phyloP scores from a whole-genome alignment of 2,888 invertebrate species.

The Dinocampus coccinellae region DNA sequence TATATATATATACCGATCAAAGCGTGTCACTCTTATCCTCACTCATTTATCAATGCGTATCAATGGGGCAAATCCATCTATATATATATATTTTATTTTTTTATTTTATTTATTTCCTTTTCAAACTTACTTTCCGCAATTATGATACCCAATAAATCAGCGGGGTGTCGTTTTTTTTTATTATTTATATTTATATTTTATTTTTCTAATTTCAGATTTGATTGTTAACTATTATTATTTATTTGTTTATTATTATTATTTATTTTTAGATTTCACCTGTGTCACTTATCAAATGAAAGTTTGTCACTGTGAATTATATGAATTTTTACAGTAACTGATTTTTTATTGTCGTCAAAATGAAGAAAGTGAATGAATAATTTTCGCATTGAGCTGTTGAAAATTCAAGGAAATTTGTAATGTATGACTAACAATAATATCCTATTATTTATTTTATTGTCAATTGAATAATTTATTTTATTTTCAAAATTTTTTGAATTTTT shows the following conservation, averaged over 20 bases:
- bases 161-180: neutral
- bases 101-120: no score
- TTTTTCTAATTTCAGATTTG: neutral
- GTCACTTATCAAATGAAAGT: neutral
- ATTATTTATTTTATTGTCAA: no score
- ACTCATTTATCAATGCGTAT: slow-evolving; percentile 27
- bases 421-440: no score
- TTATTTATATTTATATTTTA: neutral
- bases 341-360: neutral
- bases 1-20: slow-evolving; percentile 16
- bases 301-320: neutral
- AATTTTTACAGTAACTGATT: neutral
- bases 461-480: no score
- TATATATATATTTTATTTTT: neutral
- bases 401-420: neutral
- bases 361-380: no score
- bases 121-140: neutral
- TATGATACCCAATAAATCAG: slow-evolving; percentile 13
- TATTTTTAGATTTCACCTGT: neutral
- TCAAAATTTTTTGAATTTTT: no score
- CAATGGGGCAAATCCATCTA: slow-evolving; percentile 8
- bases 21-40: slow-evolving; percentile 29
- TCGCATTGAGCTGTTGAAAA: no score
- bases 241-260: neutral
- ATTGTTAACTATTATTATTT: neutral